Percentiles rank a stretch among this genome's conserved stretches.
phyloP scores from a whole-genome alignment of 2,113 vertebrate species.

The Forbesichthys agassizii region DNA sequence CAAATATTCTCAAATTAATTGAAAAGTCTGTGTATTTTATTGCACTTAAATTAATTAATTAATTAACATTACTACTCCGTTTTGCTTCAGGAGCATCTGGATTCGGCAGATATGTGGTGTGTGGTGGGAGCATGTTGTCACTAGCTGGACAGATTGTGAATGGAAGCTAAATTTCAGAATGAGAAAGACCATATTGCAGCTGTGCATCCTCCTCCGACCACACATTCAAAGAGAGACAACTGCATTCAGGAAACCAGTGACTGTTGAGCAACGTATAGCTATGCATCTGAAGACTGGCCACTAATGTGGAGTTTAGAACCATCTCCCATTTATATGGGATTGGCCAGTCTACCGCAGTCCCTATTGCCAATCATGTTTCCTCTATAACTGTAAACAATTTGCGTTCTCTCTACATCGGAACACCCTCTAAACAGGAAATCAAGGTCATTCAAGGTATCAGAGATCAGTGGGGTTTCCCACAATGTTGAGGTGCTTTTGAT shows the following conservation, averaged over 20 bases:
- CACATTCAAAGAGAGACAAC: not conserved
- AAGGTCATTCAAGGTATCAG: not conserved
- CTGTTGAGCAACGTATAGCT: not conserved
- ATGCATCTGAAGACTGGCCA: not conserved
- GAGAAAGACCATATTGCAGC: not conserved
- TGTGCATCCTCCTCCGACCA: not conserved
- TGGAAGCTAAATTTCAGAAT: not conserved
- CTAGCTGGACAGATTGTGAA: not conserved
- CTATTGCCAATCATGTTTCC: slow-evolving; percentile 2
- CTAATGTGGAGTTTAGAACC: slow-evolving; percentile 1
- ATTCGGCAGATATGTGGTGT: not conserved
- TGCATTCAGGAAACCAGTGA: not conserved
- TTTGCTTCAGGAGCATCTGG: not conserved
- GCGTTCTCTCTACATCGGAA: not conserved
- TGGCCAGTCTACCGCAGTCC: not conserved
- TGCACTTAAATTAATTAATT: not conserved
- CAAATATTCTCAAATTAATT: not conserved
- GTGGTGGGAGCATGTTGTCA: not conserved
- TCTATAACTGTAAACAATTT: not conserved
- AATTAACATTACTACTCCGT: not conserved
- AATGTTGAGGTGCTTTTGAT: not conserved
- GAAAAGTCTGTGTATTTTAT: not conserved
- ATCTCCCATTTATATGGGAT: slow-evolving; percentile 1
- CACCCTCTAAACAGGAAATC: not conserved
- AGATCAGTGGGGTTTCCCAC: not conserved